Evolutionary conservation across 2,113 vertebrate species (phyloP).

Genomic region (Argyrosomus japonicus): DNA sequence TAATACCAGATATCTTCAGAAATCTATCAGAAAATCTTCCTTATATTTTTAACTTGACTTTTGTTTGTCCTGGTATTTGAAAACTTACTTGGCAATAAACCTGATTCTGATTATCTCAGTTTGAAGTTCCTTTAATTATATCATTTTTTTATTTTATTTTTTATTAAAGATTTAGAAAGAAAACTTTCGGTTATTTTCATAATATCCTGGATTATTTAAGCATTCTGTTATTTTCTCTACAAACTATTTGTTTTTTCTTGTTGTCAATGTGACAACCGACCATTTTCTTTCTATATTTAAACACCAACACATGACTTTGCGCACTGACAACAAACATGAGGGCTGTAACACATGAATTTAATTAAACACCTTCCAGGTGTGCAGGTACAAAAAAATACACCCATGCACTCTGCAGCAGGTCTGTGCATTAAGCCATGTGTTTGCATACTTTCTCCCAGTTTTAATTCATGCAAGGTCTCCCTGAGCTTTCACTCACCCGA

Average conservation of each 20-base stretch:
- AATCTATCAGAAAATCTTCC: no score
- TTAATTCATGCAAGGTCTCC: background rate
- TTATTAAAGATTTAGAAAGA: background rate
- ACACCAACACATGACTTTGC: background rate
- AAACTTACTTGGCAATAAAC: no score
- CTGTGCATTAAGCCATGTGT: background rate
- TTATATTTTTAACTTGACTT: no score
- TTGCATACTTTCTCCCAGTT: background rate
- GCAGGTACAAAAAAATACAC: background rate
- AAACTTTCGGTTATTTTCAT: background rate
- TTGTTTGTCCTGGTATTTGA: no score
- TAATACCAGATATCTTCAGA: no score
- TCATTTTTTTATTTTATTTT: background rate
- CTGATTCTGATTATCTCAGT: no score
- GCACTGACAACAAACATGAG: slow-evolving; percentile 1
- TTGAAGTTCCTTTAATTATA: background rate
- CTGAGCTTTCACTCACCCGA: slow-evolving; percentile 74
- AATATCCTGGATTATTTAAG: background rate
- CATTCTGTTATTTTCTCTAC: background rate
- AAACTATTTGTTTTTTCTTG: background rate
- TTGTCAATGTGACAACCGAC: background rate
- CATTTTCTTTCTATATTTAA: slow-evolving; percentile 5
- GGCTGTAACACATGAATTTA: background rate
- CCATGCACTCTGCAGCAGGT: background rate
- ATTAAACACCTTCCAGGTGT: fast-evolving